Evolutionary conservation across 2,888 invertebrate species (phyloP).

Genomic region (Clitarchus hookeri): DNA sequence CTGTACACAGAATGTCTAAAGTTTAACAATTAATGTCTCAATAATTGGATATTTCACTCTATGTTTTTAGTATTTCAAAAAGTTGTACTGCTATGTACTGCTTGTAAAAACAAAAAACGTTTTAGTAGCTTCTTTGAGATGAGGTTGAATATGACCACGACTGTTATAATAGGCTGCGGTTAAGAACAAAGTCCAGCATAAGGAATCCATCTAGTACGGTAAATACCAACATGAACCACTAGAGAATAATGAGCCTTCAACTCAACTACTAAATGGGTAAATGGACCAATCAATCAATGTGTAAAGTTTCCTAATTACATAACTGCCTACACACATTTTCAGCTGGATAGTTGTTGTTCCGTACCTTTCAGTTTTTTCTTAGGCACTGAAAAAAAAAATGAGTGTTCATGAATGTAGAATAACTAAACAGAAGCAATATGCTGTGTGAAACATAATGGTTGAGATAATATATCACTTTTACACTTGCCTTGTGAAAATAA

Average conservation of each 20-base stretch:
- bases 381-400: conserved; percentile 46
- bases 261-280: not conserved
- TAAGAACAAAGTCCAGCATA: not conserved
- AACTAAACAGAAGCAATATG: not conserved
- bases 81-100: no score
- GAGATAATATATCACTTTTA: not conserved
- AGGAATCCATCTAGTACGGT: not conserved
- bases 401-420: conserved; percentile 29
- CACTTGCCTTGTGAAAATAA: no score
- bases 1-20: no score
- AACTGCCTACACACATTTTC: conserved; percentile 9
- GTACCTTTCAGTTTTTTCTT: conserved; percentile 48
- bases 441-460: not conserved
- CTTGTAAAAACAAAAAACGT: no score
- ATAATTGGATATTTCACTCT: no score
- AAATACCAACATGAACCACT: conserved; percentile 5
- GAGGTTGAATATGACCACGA: not conserved
- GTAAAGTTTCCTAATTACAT: not conserved
- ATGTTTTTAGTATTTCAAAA: no score
- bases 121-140: not conserved
- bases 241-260: not conserved
- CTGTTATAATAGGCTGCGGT: not conserved
- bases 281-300: not conserved
- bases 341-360: conserved; percentile 29
- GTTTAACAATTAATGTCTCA: no score